Evolutionary conservation across 2,113 vertebrate genomes (phyloP).

Genomic region (Leucopsar rothschildi): DNA sequence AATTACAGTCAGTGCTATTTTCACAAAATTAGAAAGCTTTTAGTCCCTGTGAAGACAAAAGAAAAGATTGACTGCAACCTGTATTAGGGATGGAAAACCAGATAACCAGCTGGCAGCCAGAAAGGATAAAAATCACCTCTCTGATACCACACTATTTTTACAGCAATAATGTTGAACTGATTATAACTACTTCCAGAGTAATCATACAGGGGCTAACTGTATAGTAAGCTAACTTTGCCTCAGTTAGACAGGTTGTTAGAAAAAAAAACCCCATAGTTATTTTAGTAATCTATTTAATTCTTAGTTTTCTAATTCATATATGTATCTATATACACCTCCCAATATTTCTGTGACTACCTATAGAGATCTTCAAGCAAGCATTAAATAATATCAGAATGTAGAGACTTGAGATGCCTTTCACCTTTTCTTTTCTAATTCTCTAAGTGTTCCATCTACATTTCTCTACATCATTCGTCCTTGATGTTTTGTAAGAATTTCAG

Average conservation of each 20-base stretch:
- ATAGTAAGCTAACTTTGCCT: not conserved
- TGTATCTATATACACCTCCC: fast-evolving
- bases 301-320: not conserved
- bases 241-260: not conserved
- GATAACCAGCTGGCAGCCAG: not conserved
- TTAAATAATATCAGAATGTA: not conserved
- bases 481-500: not conserved
- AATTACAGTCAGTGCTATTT: not conserved
- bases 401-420: not conserved
- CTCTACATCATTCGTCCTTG: not conserved
- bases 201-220: not conserved
- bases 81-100: not conserved
- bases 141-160: not conserved
- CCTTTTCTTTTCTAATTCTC: not conserved
- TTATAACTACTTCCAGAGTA: not conserved
- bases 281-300: not conserved
- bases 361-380: not conserved
- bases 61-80: not conserved
- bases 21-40: not conserved
- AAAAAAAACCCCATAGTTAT: not conserved
- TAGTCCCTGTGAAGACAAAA: not conserved
- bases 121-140: not conserved
- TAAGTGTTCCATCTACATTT: not conserved
- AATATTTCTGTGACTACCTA: not conserved
- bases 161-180: not conserved